Conservation (phyloP, 2,797 vertebrate genomes). For the Chromis chromis region DNA sequence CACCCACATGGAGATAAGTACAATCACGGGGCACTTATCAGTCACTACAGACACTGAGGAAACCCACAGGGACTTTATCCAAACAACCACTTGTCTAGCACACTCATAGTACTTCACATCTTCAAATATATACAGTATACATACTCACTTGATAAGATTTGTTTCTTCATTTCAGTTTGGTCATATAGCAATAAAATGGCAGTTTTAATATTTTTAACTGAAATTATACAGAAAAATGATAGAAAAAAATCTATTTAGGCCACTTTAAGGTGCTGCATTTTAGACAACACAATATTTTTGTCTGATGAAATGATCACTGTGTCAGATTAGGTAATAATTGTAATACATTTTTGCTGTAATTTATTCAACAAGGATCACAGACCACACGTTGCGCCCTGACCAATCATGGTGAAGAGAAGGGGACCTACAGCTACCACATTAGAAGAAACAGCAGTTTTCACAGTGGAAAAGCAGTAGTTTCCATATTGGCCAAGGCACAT, state of each 20-base stretch:
- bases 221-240: neutral
- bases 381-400: neutral
- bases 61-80: conserved; percentile 58
- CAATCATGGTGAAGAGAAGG: too few species aligned
- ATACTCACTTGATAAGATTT: neutral
- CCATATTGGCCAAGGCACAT: too few species aligned
- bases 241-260: neutral
- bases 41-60: conserved; percentile 58
- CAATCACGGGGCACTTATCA: conserved; percentile 67
- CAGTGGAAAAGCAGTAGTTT: too few species aligned
- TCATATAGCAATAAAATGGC: neutral
- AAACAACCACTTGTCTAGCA: conserved; percentile 48
- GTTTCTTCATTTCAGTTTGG: neutral
- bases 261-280: neutral
- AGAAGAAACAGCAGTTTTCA: too few species aligned
- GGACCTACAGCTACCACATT: too few species aligned
- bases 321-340: neutral
- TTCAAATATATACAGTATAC: neutral
- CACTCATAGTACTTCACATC: conserved; percentile 15
- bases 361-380: neutral
- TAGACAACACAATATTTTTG: too few species aligned
- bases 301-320: neutral
- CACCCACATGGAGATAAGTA: conserved; percentile 73
- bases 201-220: neutral
- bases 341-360: neutral